Evolutionary conservation across 2,888 invertebrate species (phyloP), one percentile per base, ranked within the genome.

Genomic region (Dasypolia templi): DNA sequence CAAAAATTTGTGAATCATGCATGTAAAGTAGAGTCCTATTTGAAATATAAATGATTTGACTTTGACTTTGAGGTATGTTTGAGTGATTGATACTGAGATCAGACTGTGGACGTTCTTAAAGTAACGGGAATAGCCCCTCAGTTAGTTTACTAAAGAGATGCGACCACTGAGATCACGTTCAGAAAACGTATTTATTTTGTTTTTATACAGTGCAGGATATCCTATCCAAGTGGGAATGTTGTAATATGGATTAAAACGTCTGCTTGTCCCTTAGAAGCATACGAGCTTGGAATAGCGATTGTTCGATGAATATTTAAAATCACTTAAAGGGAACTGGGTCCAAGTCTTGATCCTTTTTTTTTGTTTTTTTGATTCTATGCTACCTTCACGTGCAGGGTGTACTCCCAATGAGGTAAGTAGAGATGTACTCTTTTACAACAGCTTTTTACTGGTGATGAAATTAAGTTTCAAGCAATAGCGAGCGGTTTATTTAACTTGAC

Each of bases 241-340:
- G 72, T 84, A 77, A 68, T 61, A 76, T 83, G 56, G 66, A 78
- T 82, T 72, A 76, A 82, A 65, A 67, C 77, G 66, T 70, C 69
- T 61, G 68, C 75, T 65, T 65, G 82, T 84, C 74, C 62, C 75
- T 65, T 73, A 72, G 51, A 66, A 64, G 74, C 73, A 62, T 71
- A 68, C 77, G 69, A 72, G 69, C 66, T 3, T 14, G 2, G 77
- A 82, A 79, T 86, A 82, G 74, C 80, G 84, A 87, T 86, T 77
- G 85, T 83, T 77, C 67, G 56, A 78, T 86, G 83, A 85, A 86
- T 86, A 86, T 87, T 87, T 86, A 86, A 86, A 86, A 86, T 77
- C 81, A 86, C 86, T 86, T 86, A 85, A 35, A 64, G 74, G 44
- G 56, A 66, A 46, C n/a, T 12, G 76, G 65, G 63, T 56, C 35